Evolutionary conservation across 2,888 invertebrate genomes (phyloP).

Genomic region (Caradrina kadenii): DNA sequence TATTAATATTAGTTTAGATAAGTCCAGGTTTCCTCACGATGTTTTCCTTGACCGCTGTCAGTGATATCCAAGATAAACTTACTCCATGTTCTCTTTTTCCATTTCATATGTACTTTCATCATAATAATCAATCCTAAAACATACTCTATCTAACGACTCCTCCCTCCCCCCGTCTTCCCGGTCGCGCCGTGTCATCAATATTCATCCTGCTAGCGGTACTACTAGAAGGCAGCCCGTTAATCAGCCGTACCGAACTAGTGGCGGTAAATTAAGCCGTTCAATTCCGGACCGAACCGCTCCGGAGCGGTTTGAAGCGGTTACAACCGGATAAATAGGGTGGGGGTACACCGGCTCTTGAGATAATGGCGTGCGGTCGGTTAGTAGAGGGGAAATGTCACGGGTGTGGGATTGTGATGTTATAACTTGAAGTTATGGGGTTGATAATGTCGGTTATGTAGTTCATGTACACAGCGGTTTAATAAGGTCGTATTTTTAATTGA

Average conservation of each 20-base stretch:
- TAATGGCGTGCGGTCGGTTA: constrained; percentile 40
- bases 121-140: constrained; percentile 34
- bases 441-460: constrained; percentile 1
- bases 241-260: constrained; percentile 59
- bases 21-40: too few species aligned
- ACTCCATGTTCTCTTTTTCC: too few species aligned
- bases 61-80: too few species aligned
- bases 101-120: background rate
- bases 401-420: background rate
- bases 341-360: constrained; percentile 51
- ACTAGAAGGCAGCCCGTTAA: constrained; percentile 61
- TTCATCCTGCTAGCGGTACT: constrained; percentile 54
- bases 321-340: constrained; percentile 59
- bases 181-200: constrained; percentile 57
- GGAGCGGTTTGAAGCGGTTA: constrained; percentile 63
- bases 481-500: too few species aligned
- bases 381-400: constrained; percentile 19
- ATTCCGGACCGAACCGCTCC: constrained; percentile 60
- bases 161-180: background rate
- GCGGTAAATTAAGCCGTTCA: constrained; percentile 65
- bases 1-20: too few species aligned
- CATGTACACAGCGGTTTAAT: constrained; percentile 1
- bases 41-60: too few species aligned
- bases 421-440: constrained; percentile 18
- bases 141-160: constrained; percentile 4